phyloP scores from a whole-genome alignment of 2,113 vertebrate species.

The Anser cygnoides region DNA sequence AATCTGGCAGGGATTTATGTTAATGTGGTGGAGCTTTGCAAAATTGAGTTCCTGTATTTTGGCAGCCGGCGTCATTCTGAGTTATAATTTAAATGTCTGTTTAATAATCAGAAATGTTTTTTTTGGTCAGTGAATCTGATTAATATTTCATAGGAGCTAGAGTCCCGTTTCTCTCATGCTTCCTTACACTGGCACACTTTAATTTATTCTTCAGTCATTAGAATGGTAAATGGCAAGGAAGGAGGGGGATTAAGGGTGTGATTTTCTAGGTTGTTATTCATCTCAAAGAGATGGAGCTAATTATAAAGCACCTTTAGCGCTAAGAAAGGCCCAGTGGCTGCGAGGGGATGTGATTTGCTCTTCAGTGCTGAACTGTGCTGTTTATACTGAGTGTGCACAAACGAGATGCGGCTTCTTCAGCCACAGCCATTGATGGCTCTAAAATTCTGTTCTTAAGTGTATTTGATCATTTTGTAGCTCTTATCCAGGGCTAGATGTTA shows the following conservation, averaged over 20 bases:
- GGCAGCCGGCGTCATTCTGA: neutral
- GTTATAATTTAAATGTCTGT: neutral
- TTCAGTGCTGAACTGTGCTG: neutral
- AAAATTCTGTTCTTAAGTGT: neutral
- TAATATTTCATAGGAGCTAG: neutral
- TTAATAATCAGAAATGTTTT: neutral
- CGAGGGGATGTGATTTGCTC: neutral
- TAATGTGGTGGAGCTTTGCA: neutral
- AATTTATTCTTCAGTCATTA: neutral
- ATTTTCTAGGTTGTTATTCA: neutral
- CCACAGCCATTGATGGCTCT: neutral
- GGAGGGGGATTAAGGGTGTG: neutral
- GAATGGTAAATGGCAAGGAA: neutral
- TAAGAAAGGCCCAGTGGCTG: neutral
- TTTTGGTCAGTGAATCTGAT: neutral
- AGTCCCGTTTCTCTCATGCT: neutral
- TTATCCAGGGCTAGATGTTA: rapidly evolving
- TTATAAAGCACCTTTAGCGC: neutral
- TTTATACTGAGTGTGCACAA: neutral
- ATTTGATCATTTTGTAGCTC: neutral
- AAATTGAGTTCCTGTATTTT: neutral
- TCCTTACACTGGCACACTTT: neutral
- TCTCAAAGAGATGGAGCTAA: neutral
- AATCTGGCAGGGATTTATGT: neutral
- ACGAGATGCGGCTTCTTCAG: neutral